These are phyloP conservation scores for Piscicola geometra DNA, from an alignment of 2,888 invertebrate genomes.

Conservation along the genomic window DNA sequence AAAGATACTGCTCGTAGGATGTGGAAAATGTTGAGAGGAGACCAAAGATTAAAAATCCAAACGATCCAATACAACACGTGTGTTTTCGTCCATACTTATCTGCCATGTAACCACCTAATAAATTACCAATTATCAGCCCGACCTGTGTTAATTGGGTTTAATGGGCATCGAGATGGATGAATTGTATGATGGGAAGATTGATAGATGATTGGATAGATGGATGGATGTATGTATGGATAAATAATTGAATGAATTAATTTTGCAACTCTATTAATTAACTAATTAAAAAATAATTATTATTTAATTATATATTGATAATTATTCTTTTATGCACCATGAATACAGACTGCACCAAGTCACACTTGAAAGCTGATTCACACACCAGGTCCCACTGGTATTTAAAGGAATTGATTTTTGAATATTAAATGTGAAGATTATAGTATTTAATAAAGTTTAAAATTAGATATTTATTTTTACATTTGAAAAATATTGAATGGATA, in stretches of 20 bases:
- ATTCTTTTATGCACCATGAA: slow-evolving; percentile 42
- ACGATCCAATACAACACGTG: slow-evolving; percentile 33
- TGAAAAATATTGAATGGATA: neutral
- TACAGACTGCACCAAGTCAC: slow-evolving; percentile 41
- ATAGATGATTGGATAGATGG: too few species aligned
- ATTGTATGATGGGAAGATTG: too few species aligned
- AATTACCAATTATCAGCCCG: slow-evolving; percentile 42
- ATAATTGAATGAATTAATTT: too few species aligned
- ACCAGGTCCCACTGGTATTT: slow-evolving; percentile 45
- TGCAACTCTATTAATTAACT: too few species aligned
- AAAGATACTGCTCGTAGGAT: slow-evolving; percentile 28
- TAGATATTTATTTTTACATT: neutral
- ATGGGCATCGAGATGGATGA: too few species aligned
- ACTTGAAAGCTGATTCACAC: slow-evolving; percentile 41
- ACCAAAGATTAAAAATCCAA: slow-evolving; percentile 38
- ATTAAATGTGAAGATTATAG: too few species aligned
- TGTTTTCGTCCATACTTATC: slow-evolving; percentile 42
- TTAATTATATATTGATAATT: too few species aligned
- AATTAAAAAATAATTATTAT: too few species aligned
- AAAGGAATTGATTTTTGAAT: too few species aligned
- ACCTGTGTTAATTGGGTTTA: neutral
- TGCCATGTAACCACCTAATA: slow-evolving; percentile 41
- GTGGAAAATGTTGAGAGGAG: slow-evolving; percentile 28
- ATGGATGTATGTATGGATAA: too few species aligned
- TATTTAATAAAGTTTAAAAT: too few species aligned